Evolutionary conservation across 2,797 vertebrate genomes (phyloP), one percentile per base, ranked within the genome.

Genomic region (Holocentrus rufus): DNA sequence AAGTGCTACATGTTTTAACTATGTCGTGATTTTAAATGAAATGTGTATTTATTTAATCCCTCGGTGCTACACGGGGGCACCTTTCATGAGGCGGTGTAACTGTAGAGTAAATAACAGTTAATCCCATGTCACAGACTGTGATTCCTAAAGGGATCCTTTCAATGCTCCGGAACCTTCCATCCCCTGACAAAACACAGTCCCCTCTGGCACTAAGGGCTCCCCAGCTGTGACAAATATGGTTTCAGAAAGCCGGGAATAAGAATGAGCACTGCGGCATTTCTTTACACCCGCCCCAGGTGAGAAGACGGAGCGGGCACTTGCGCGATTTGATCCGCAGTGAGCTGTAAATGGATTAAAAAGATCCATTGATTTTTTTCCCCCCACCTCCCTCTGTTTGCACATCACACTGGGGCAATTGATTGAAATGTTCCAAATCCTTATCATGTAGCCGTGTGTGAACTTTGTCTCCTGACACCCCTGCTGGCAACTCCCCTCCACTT

Each of bases 121-220:
- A 93, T 92, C 91, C 87, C 79, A 74, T 92, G 92, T 92, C 90
- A 92, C 86, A 91, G 83, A 72, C 82, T 75, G 72, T 55, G 82
- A 87, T 84, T 88, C 89, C 90, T 90, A 78, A 88, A 83, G 86
- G 81, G 75, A 78, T 84, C 85, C 66, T 74, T 85, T 87, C 83
- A 87, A 8, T 34, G 79, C 80, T 85, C 74, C 82, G 60, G 62
- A 85, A 72, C 61, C 82, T 61, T 44, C 82, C 73, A 61, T 46
- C 68, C 68, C 65, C 71, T 70, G 76, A 86, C 83, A 89, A 85
- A 82, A 88, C 74, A 72, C 81, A 82, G 68, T 66, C 78, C 82
- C 90, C 88, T 72, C 85, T 76, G 87, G 82, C 65, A 13, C 70
- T 52, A 10, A 36, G 64, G 63, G 84, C 75, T 86, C 76, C 77